Base-by-base conservation (phyloP, 2,797 vertebrate genomes). In the Sebastes cheni region DNA sequence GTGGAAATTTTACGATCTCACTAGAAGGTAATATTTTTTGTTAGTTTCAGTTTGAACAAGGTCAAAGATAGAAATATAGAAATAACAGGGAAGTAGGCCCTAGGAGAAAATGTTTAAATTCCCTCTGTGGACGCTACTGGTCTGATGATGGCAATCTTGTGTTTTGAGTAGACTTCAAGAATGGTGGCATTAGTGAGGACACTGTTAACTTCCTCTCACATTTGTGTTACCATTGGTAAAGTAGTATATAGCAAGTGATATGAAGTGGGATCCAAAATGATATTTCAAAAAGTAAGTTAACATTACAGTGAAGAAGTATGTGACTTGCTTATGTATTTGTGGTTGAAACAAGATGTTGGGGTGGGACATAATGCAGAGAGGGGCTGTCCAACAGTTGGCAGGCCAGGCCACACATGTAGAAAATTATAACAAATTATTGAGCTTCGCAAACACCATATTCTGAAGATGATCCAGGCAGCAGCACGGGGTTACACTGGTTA, bases 41-140 rank as follows among this genome's bases (percentile, higher is more conserved):
- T 56, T 22, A 81, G 67, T 76, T 75, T 73, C 22, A 72, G 36
- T 77, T 79, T 67, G 62, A 72, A 67, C 22, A 80, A 84, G 70
- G 39, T 88, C 72, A 86, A 58, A 72, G 55, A 65, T 23, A 77
- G 75, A 77, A 74, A 81, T 68, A 70, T 66, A n/a, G 27, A 74
- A 66, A 36, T 56, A 66, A 39, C 1, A 25, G 20, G 11, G 32
- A 62, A 60, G 34, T 39, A 25, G 27, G 27, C 12, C 52, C 61
- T 22, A 2, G 46, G 76, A 86, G 75, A 58, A 64, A 14, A 16
- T 42, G 36, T 39, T 39, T 34, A 29, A 13, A 65, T 61, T 70
- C 0, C 36, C 25, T 59, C 75, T 20, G 12, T 59, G 65, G 30
- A 36, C 2, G 1, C 76, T 62, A 83, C 23, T 60, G 58, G 16